Evolutionary conservation across 2,888 invertebrate genomes (phyloP), one percentile per base, ranked within the genome.

Genomic region (Escarpia spicata): DNA sequence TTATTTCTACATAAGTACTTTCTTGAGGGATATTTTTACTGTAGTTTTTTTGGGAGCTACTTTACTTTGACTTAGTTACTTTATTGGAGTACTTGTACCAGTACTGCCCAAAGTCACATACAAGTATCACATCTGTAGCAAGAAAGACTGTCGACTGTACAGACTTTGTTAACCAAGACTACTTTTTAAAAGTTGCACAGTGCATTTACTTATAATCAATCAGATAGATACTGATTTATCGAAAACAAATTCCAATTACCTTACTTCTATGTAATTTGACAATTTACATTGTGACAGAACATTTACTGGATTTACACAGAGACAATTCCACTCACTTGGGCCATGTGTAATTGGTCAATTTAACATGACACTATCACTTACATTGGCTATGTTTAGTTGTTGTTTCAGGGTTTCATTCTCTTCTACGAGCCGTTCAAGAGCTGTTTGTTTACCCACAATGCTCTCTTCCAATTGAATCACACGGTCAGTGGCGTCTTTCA

Each of bases 381-480:
- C 90, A n/a, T 12, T 26, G 26, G 45, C 60, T 43, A 6, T 26
- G 43, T 92, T 31, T 31, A 92, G 31, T 43, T 93, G 90, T 2
- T 90, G 91, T 75, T 94, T 94, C n/a, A 95, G 94, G 58, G 93
- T 93, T 75, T 94, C 94, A 93, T 95, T 95, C 93, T 95, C 95
- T 92, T 93, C 92, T 6, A 95, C 93, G 75, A 95, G 94, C 52
- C 93, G 94, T 92, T 95, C 95, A 91, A 95, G 93, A 2, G 95
- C 95, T 9, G 94, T 94, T 92, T 95, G 95, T 93, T 95, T 95
- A 31, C 95, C 95, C 26, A 94, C 93, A 43, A 95, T 92, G 8
- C 94, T 93, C 92, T 96, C 96, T 92, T 95, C 95, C 91, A 95
- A 94, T 90, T 95, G 95, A 15, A 94, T 95, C 19, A 95, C 94